Evolutionary conservation across 2,888 invertebrate genomes (phyloP).

Genomic region (Drosophila longiperda): DNA sequence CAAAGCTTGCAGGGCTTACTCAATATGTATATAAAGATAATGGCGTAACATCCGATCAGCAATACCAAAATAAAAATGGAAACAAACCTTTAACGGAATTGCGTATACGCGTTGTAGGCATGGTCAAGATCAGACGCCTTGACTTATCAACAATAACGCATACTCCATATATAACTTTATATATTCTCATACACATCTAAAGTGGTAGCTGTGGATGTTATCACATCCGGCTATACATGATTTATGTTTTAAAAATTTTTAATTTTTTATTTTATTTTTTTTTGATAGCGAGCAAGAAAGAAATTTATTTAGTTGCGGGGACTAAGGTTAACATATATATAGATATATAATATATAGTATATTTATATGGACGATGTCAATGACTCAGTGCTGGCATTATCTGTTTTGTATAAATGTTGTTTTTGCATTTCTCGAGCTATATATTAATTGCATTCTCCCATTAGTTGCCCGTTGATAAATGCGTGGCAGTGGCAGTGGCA

Average conservation of each 20-base stretch:
- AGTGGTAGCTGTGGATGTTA: conserved; percentile 23
- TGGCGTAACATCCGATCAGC: conserved; percentile 35
- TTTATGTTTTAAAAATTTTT: conserved; percentile 9
- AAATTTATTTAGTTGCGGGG: conserved; percentile 27
- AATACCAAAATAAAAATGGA: background rate
- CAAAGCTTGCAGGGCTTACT: conserved; percentile 8
- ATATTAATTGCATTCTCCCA: conserved; percentile 37
- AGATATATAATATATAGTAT: background rate
- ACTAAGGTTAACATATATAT: conserved; percentile 61
- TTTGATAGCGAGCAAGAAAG: conserved; percentile 30
- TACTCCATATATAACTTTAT: conserved; percentile 3
- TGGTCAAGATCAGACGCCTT: conserved; percentile 67
- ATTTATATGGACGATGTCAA: conserved; percentile 52
- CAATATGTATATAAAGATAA: conserved; percentile 13
- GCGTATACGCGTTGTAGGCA: conserved; percentile 27
- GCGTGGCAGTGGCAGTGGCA: conserved; percentile 31
- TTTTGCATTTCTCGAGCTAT: conserved; percentile 5
- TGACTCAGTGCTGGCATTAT: conserved; percentile 68
- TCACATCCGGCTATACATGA: conserved; percentile 47
- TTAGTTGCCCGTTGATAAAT: conserved; percentile 45
- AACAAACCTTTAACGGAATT: background rate
- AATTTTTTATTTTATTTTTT: conserved; percentile 5
- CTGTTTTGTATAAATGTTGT: conserved; percentile 40
- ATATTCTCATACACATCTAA: background rate
- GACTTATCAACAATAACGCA: conserved; percentile 15